Evolutionary conservation across 1,140 invertebrate genomes (phyloP), one percentile per base, ranked within the genome.

Genomic region (Heliothis subflexa): DNA sequence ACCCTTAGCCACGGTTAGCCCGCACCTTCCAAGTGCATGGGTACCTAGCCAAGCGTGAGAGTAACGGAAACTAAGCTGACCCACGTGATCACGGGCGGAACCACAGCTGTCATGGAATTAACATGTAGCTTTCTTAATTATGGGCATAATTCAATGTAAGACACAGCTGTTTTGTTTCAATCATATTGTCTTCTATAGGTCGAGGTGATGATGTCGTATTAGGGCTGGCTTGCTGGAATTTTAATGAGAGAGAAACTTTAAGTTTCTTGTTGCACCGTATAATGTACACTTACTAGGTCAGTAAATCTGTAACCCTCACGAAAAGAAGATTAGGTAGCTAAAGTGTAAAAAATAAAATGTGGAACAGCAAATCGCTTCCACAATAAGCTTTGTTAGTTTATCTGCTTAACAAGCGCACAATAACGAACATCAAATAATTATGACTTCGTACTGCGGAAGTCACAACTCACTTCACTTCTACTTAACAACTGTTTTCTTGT

Each of bases 401-500:
- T 49, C 10, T 64, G 47, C 49, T 18, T 13, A 52, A 64, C 7
- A 52, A 52, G 25, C 13, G 21, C 13, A 3, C 28, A 49, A 21
- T 50, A 64, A 18, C 28, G 52, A 75, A 64, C 71, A 57, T 73
- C 54, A 59, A 74, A 64, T 49, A 45, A 28, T 13, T 33, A 78
- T 49, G 76, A 40, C 33, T 33, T 21, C 33, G 54, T 61, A 59
- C 49, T 47, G 9, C 76, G 76, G 76, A 78, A 78, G 66, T 21
- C 64, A 70, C 54, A 59, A 70, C 40, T 59, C 76, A 78, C 40
- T 78, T 71, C 50, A 70, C 59, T 33, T 75, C 73, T 52, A 75
- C 73, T 64, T 54, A 62, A 75, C 73, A 16, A 47, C 47, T 75
- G 57, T 75, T 64, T 72, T 45, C 28, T 45, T 13, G 45, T 12